Base-by-base conservation (phyloP, 53 echinoderm and acorn worm genomes). In the Crossaster papposus region DNA sequence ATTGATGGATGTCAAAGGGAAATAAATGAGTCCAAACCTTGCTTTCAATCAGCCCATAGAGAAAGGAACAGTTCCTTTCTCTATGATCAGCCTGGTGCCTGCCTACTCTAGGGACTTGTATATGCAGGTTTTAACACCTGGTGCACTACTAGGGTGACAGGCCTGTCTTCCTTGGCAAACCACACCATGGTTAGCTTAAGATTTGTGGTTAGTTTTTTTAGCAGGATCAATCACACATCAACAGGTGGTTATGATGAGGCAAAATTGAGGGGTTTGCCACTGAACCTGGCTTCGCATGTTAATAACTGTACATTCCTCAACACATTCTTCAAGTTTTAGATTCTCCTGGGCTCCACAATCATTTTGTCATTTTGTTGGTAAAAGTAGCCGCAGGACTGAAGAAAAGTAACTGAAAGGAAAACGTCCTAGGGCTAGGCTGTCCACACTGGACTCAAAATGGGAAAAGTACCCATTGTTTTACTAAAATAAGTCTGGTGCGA, bases 121-220 rank as follows among this genome's bases (percentile, higher is more conserved):
- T 5, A 9, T 44, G 9, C 44, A 85, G 73, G 73, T 52, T 85
- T 85, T 72, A 51, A 71, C 85, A 85, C 72, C 85, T 85, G 85
- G 71, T 85, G 30, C 26, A 53, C 0, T 85, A 20, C n/a, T n/a
- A 34, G 51, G 36, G 20, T 44, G 51, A 35, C 51, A 17, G 15
- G 17, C 51, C 51, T 78, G 11, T 32, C 50, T 78, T n/a, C 14
- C 78, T 51, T 28, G 33, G 44, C 50, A 35, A 78, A 78, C 38
- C 51, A 9, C 10, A 20, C 1, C 68, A 68, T 2, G 11, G 10
- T 6, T 50, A 4, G 78, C 38, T 28, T 24, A 22, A 20, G 78
- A 6, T 78, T 78, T 44, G 78, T 44, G 44, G 78, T n/a, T 35
- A 74, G 17, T 51, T 26, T 70, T 44, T 24, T 4, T 10, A n/a